These are phyloP conservation scores for Planococcus citri DNA, from an alignment of 1,140 invertebrate species.

Conservation along the genomic window DNA sequence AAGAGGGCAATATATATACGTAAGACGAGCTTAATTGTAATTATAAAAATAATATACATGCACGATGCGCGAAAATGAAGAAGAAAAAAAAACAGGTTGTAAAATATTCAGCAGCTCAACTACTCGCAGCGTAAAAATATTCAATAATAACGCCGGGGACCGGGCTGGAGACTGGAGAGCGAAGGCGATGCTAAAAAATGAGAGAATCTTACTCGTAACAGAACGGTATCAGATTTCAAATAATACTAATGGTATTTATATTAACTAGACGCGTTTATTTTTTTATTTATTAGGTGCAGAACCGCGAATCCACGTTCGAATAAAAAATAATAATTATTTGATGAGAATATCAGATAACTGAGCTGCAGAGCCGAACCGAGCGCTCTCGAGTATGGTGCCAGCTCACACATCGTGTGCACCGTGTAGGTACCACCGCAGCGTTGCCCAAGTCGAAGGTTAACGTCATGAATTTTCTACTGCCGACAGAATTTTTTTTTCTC, in stretches of 20 bases:
- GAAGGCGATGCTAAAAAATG: neutral
- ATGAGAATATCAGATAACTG: slow-evolving; percentile 19
- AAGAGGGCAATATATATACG: no score
- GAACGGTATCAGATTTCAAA: slow-evolving; percentile 13
- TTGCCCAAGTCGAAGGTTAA: neutral
- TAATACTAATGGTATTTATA: slow-evolving; percentile 14
- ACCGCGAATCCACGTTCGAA: neutral
- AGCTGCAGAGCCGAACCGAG: no score
- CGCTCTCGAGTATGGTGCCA: no score
- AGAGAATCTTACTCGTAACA: no score
- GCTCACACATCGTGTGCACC: no score
- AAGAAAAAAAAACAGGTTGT: slow-evolving; percentile 9
- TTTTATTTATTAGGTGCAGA: slow-evolving; percentile 20
- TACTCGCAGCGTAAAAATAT: slow-evolving; percentile 13
- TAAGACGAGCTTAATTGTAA: neutral
- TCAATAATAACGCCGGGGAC: neutral
- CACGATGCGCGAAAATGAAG: neutral
- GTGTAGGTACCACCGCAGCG: no score
- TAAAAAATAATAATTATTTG: slow-evolving; percentile 18
- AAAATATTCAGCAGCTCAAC: slow-evolving; percentile 17
- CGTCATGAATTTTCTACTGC: neutral
- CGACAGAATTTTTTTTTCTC: neutral
- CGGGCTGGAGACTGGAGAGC: neutral
- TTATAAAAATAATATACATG: neutral
- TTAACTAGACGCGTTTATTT: slow-evolving; percentile 15